A percentile compares a stretch with the other conserved stretches of the same genome.
Evolutionary conservation across 2,113 vertebrate species (phyloP).

Genomic region (Pao palembangensis): DNA sequence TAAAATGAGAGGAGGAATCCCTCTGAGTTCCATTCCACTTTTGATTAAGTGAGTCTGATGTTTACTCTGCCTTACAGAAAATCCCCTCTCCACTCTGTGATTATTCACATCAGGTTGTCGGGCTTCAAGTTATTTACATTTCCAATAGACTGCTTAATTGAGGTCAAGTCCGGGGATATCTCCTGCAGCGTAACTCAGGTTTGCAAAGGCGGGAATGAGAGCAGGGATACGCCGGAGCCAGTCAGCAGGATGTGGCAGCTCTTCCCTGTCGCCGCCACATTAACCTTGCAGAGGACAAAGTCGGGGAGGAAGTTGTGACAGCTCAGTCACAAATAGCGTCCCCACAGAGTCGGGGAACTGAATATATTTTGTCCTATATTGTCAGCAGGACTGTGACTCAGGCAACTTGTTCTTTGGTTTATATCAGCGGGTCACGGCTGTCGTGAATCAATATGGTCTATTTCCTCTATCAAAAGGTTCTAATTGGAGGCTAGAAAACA

Average conservation of each 20-base stretch:
- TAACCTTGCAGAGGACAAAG: conserved; percentile 56
- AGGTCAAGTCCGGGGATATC: conserved; percentile 53
- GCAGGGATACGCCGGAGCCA: not conserved
- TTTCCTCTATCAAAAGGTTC: too few relatives aligned
- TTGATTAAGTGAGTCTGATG: conserved; percentile 31
- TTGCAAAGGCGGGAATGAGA: conserved; percentile 12
- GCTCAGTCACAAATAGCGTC: conserved; percentile 37
- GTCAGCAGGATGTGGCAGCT: conserved; percentile 1
- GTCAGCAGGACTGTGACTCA: conserved; percentile 19
- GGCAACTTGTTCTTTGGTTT: not conserved
- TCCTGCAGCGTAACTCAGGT: conserved; percentile 7
- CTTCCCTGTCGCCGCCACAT: conserved; percentile 16
- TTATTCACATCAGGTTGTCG: conserved; percentile 52
- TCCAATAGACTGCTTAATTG: conserved; percentile 66
- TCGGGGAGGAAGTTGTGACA: conserved; percentile 45
- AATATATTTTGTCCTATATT: conserved; percentile 33
- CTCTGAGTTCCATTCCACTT: conserved; percentile 7
- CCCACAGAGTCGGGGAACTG: conserved; percentile 33
- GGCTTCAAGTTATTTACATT: conserved; percentile 65
- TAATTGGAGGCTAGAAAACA: too few relatives aligned
- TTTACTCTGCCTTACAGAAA: conserved; percentile 53
- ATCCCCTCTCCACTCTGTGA: conserved; percentile 41
- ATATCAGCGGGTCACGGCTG: not conserved
- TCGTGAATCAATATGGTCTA: not conserved
- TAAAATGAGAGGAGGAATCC: conserved; percentile 25